These are phyloP conservation scores for Petaurus breviceps DNA, from an alignment of 2,113 vertebrate genomes.

Conservation along the genomic window DNA sequence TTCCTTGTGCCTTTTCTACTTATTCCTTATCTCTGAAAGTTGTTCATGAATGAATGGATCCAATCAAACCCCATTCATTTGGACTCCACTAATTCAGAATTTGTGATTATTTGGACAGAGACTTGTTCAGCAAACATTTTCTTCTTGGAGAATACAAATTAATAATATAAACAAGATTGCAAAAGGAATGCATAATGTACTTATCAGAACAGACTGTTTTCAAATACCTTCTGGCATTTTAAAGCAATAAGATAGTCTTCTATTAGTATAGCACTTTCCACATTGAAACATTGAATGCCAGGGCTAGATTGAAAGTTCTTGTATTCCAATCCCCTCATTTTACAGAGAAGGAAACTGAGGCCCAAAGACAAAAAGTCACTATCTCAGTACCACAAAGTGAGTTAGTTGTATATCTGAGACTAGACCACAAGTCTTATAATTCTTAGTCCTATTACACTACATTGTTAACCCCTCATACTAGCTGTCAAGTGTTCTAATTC, in stretches of 20 bases:
- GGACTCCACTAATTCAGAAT: background rate
- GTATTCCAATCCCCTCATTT: background rate
- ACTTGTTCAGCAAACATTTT: background rate
- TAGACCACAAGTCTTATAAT: background rate
- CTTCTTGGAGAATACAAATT: background rate
- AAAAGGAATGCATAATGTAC: background rate
- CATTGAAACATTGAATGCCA: background rate
- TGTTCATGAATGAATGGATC: background rate
- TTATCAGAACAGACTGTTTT: background rate
- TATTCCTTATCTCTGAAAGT: background rate
- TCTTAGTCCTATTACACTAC: background rate
- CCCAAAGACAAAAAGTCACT: background rate
- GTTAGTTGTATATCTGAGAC: background rate
- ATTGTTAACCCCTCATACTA: background rate
- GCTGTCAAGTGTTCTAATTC: background rate
- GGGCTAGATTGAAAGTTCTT: background rate
- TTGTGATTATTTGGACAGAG: conserved; percentile 2
- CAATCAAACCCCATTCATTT: background rate
- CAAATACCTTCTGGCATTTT: background rate
- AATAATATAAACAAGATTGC: background rate
- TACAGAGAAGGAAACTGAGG: background rate
- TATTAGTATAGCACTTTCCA: background rate
- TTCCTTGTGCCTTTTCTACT: conserved; percentile 12
- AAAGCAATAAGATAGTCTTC: background rate
- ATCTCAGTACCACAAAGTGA: background rate